Conservation (phyloP, 2,888 invertebrate genomes). For the Heliconius charithonia region DNA sequence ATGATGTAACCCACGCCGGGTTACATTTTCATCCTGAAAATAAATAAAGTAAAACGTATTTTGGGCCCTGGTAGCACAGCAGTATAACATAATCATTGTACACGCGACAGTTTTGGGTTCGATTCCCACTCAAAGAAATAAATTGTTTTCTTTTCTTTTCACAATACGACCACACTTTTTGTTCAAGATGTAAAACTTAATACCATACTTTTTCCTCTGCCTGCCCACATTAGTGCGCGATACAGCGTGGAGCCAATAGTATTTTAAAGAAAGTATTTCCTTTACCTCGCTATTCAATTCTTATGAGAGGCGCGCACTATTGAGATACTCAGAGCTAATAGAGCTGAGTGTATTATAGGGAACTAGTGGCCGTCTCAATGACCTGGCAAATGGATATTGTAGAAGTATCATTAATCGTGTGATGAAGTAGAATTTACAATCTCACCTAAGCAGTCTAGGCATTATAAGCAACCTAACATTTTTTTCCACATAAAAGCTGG, state of each 20-base stretch:
- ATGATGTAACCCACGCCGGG: neutral
- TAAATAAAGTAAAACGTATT: neutral
- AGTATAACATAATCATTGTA: too few relatives aligned
- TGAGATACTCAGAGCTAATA: slow-evolving; percentile 15
- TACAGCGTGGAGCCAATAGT: neutral
- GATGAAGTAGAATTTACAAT: neutral
- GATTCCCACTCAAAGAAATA: too few relatives aligned
- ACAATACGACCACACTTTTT: too few relatives aligned
- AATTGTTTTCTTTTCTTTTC: too few relatives aligned
- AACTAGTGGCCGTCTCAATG: slow-evolving; percentile 16
- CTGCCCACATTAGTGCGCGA: too few relatives aligned
- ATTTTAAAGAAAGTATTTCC: neutral
- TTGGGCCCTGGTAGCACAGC: too few relatives aligned
- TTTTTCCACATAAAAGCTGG: too few relatives aligned
- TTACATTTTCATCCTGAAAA: neutral
- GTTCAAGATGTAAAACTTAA: too few relatives aligned
- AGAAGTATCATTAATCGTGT: neutral
- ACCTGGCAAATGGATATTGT: neutral
- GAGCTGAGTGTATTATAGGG: slow-evolving; percentile 15
- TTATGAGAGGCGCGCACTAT: neutral
- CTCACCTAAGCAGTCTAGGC: too few relatives aligned
- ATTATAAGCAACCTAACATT: too few relatives aligned
- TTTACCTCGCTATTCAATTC: neutral
- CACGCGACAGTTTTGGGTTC: neutral
- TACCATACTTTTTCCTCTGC: too few relatives aligned